These are phyloP conservation scores for Esox niger DNA, from an alignment of 2,113 vertebrate species.

Conservation along the genomic window DNA sequence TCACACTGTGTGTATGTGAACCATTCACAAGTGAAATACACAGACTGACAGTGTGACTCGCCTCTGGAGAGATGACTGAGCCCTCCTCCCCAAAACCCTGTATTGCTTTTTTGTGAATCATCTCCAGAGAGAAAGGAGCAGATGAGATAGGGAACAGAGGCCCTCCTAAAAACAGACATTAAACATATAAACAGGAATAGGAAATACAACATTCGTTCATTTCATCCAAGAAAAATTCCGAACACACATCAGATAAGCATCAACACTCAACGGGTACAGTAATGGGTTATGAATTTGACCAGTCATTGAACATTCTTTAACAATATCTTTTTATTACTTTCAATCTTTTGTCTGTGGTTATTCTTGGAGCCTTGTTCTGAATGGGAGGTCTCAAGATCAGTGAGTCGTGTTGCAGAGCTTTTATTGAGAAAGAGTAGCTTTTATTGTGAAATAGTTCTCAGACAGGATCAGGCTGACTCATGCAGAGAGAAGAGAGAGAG, in stretches of 20 bases:
- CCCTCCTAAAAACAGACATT: slow-evolving; percentile 48
- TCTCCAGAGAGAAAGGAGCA: slow-evolving; percentile 5
- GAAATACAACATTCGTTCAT: slow-evolving; percentile 23
- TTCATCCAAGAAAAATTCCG: slow-evolving; percentile 49
- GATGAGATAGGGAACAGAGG: slow-evolving; percentile 10
- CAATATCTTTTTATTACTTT: background rate
- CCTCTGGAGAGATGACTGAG: slow-evolving; percentile 17
- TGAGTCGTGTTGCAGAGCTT: slow-evolving; percentile 12
- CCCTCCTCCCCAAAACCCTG: slow-evolving; percentile 7
- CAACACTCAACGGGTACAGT: background rate
- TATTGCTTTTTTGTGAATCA: slow-evolving; percentile 51
- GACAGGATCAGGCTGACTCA: slow-evolving; percentile 62
- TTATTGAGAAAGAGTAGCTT: slow-evolving; percentile 60
- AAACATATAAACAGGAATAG: slow-evolving; percentile 53
- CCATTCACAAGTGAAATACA: background rate
- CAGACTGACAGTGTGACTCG: slow-evolving; percentile 38
- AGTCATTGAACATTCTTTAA: background rate
- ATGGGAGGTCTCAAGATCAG: slow-evolving; percentile 12
- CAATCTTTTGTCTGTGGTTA: slow-evolving; percentile 3
- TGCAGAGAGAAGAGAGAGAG: slow-evolving; percentile 12
- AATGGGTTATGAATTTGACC: slow-evolving; percentile 14
- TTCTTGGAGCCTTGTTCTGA: slow-evolving; percentile 6
- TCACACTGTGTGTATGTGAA: slow-evolving; percentile 20
- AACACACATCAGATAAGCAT: slow-evolving; percentile 9
- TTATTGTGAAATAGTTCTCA: slow-evolving; percentile 62